Evolutionary conservation across 2,113 vertebrate genomes (phyloP), one percentile per base, ranked within the genome.

Genomic region (Natator depressus): DNA sequence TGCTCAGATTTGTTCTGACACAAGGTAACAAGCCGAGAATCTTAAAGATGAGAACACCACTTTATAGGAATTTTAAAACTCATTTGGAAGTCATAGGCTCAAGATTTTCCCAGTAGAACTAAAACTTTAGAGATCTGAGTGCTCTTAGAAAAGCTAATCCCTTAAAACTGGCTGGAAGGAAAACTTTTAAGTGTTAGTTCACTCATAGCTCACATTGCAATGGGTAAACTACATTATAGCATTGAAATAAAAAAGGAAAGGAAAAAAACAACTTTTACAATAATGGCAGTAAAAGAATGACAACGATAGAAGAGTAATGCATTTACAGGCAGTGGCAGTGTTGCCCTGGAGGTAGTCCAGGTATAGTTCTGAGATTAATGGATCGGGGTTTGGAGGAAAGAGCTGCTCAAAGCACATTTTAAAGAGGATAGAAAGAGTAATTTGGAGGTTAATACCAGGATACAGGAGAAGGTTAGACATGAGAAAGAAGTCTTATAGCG

Each of bases 41-140:
- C 47, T 46, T 84, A 83, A 46, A 19, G 91, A 89, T 85, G 16
- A 91, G 11, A 10, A 59, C 29, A 80, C 29, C 87, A 25, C 5
- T 4, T 80, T 94, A 80, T 46, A 78, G 83, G 31, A 80, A 93
- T 93, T 93, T 95, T 89, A 89, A 85, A 85, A 2, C 22, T 2
- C 88, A 8, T 95, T 88, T 78, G 85, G 85, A 91, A 14, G 29
- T 53, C n/a, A 57, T 88, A 83, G 94, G 1, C 54, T 47, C 3
- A 38, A 93, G 81, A 82, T 9, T 85, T 88, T 96, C 94, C 38
- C 76, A 94, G 87, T 7, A 94, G 47, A 94, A 75, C 24, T 95
- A 95, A 79, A 87, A 95, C n/a, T 69, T 81, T 55, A 76, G 78
- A 53, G 69, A 11, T 84, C 29, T 55, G 35, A 54, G 2, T 2